Evolutionary conservation across 2,113 vertebrate genomes (phyloP), one percentile per base, ranked within the genome.

Genomic region (Pygathrix nemaeus): DNA sequence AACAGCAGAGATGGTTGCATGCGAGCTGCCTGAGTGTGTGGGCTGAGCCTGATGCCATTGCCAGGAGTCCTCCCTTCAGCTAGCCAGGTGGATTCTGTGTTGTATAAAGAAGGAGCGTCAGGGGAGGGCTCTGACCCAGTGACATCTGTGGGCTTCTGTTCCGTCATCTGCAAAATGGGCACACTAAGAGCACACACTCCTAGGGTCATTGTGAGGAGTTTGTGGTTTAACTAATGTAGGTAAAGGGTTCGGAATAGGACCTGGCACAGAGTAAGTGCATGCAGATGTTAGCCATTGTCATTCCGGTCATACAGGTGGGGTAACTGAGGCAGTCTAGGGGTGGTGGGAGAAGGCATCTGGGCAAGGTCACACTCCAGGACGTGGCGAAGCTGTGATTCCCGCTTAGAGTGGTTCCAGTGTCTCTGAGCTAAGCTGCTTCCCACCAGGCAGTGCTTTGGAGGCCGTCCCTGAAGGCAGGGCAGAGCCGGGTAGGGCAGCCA

Each of bases 301-400:
- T 83, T 83, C 66, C 1, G 8, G 30, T 72, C 14, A 7, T 12
- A 48, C 6, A 7, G 18, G 13, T 55, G 76, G 88, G 86, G 81
- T 93, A 88, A 95, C 80, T 32, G 85, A 93, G 88, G 68, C 68
- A 94, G 61, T 12, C 61, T 27, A 30, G 61, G 27, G 61, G 61
- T 64, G 27, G 3, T 6, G 1, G 8, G 45, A 3, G 21, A n/a
- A 82, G 48, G 45, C 70, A 80, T 79, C 79, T 52, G 38, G 72
- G 73, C 57, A 78, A 20, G 45, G 79, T n/a, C 88, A 38, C 32
- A 45, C 6, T 20, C 84, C 68, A 38, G 81, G n/a, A 89, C 40
- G 59, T 7, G 16, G 40, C 20, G 23, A 40, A 25, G 32, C 79
- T 55, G 35, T 59, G 43, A 48, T 40, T 50, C 1, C 1, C 6